Evolutionary conservation across 2,888 invertebrate genomes (phyloP).

Genomic region (Lasioglossum oenotherae): DNA sequence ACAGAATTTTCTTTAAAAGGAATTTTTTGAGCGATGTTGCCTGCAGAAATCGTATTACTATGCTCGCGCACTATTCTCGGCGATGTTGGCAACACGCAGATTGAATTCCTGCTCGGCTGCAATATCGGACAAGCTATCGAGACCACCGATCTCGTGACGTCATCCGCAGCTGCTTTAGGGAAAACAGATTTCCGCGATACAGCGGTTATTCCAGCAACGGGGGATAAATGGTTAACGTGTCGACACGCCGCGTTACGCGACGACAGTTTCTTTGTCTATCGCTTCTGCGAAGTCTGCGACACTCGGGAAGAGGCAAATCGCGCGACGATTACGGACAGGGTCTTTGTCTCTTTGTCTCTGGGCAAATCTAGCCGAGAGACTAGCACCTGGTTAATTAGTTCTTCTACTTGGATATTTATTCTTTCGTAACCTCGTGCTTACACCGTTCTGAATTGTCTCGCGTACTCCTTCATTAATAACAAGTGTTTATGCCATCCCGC

Average conservation of each 20-base stretch:
- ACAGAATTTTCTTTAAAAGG: background rate
- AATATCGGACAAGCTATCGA: constrained; percentile 49
- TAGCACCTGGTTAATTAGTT: background rate
- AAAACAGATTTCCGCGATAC: constrained; percentile 57
- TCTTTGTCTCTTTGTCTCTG: constrained; percentile 12
- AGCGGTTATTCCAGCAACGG: background rate
- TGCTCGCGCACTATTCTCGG: constrained; percentile 35
- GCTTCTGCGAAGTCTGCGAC: background rate
- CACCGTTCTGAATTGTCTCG: too few relatives aligned
- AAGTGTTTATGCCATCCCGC: too few relatives aligned
- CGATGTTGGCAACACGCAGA: constrained; percentile 49
- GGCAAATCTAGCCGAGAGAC: background rate
- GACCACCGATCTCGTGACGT: constrained; percentile 9
- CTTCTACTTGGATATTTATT: background rate
- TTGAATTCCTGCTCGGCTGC: constrained; percentile 26
- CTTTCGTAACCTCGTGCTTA: background rate
- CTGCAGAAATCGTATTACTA: background rate
- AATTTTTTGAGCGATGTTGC: background rate
- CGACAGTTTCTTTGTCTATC: constrained; percentile 2
- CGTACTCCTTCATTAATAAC: too few relatives aligned
- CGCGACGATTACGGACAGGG: background rate
- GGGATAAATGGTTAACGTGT: background rate
- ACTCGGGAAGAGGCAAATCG: background rate
- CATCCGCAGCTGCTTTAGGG: constrained; percentile 39
- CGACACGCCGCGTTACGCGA: background rate